phyloP scores from a whole-genome alignment of 2,113 vertebrate species.

The Cettia cetti region DNA sequence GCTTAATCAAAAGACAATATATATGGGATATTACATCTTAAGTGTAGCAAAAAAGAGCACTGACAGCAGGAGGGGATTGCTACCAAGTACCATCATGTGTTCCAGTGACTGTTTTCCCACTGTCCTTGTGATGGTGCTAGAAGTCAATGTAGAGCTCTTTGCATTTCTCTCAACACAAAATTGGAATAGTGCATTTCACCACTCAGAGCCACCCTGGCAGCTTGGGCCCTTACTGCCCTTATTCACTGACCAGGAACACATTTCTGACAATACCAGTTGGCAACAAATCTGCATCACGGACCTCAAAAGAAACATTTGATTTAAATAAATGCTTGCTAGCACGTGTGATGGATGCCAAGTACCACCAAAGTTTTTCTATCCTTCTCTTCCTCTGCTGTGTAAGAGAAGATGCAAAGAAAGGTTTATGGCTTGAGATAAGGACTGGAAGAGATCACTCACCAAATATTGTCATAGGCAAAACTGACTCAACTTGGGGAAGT shows the following conservation, averaged over 20 bases:
- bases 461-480: fast-evolving
- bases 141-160: neutral
- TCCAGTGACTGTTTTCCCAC: neutral
- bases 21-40: neutral
- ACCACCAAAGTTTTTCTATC: neutral
- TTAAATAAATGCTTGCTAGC: neutral
- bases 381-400: neutral
- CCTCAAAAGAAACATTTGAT: neutral
- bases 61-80: neutral
- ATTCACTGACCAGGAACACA: neutral
- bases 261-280: fast-evolving
- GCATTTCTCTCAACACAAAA: fast-evolving
- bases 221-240: neutral
- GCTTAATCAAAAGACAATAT: neutral
- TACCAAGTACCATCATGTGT: neutral
- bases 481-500: neutral
- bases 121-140: neutral
- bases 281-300: neutral
- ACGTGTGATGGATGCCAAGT: neutral
- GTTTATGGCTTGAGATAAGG: neutral
- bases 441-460: neutral
- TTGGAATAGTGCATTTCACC: neutral
- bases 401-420: neutral
- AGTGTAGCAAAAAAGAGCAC: neutral
- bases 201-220: fast-evolving